Base-by-base conservation (phyloP, 1,140 invertebrate genomes). In the Cepaea nemoralis region DNA sequence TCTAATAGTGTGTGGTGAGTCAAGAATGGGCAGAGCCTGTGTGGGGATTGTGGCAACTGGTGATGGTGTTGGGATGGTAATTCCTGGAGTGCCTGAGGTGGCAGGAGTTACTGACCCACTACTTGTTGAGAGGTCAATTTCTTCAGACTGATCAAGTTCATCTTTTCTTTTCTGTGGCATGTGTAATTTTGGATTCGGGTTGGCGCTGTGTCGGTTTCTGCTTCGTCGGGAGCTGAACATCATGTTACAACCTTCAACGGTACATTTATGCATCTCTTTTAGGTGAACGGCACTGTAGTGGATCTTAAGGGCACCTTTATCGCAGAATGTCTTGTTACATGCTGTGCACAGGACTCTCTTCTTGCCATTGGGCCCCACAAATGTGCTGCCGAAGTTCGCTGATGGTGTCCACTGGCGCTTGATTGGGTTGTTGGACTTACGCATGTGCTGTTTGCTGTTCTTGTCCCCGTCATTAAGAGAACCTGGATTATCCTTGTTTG, bases 261-360 rank as follows among this genome's bases (percentile, higher is more conserved):
- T 99, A 90, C 98, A 99, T 91, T 97, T 98, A 91, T 99, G 98
- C 98, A 99, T 99, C 93, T 99, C 99, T 31, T 90, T 94, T 79
- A 99, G 91, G 91, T 99, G 99, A 10, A 99, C 99, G 0, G 99
- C 98, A 69, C 97, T 99, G 89, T 99, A 99, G 90, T 99, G 99
- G 35, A 99, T 99, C 92, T 99, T 99, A 0, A 99, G 93, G 0
- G 99, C 99, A 63, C 91, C 91, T 93, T 99, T 99, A 93, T 99
- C 99, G 93, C 99, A 99, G 92, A 99, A 99, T 40, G 98, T 99
- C 92, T 99, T 99, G 75, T 99, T 93, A 90, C 99, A 99, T 45
- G 98, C 97, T 87, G 98, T 97, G 91, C 99, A 99, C 89, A 99
- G 96, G 8, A 99, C 98, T 82, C 99, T 94, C 90, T 99, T 99